These are phyloP conservation scores for Drosophila takahashii DNA, from an alignment of 1,140 invertebrate species.

Conservation along the genomic window DNA sequence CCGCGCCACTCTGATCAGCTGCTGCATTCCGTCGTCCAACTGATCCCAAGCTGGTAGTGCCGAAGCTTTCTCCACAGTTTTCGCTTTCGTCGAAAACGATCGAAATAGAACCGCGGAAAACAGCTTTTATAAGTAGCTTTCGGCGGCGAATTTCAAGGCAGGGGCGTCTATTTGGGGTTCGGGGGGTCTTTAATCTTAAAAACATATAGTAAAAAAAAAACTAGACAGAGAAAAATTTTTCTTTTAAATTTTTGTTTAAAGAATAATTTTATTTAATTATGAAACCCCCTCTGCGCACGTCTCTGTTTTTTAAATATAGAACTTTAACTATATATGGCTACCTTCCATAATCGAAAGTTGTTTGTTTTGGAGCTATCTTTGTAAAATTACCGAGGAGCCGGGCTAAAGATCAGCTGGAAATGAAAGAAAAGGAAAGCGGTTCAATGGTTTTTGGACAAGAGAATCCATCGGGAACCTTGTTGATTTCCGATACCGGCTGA, in stretches of 20 bases:
- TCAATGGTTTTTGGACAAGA: constrained; percentile 44
- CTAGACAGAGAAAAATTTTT: no score
- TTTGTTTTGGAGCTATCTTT: constrained; percentile 2
- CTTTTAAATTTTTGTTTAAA: not conserved
- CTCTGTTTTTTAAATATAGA: not conserved
- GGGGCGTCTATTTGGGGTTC: not conserved
- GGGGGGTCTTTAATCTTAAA: no score
- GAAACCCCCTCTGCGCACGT: not conserved
- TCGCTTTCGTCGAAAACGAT: constrained; percentile 19
- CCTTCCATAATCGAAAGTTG: not conserved
- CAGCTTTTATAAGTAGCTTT: constrained; percentile 42
- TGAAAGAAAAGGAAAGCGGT: constrained; percentile 41
- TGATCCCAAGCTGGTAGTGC: constrained; percentile 4
- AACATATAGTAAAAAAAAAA: no score
- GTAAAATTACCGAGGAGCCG: not conserved
- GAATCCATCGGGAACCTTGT: constrained; percentile 7
- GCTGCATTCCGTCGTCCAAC: constrained; percentile 49
- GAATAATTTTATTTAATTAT: not conserved
- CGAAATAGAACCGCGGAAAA: constrained; percentile 7
- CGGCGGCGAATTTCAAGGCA: not conserved
- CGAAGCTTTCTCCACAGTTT: constrained; percentile 23
- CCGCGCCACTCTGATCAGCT: constrained; percentile 40
- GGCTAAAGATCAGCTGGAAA: constrained; percentile 17
- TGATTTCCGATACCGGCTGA: constrained; percentile 12
- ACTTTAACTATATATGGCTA: not conserved